A percentile compares a stretch with the other conserved stretches of the same genome.
These are phyloP conservation scores for Polia nebulosa DNA, from an alignment of 2,888 invertebrate genomes.

Conservation along the genomic window DNA sequence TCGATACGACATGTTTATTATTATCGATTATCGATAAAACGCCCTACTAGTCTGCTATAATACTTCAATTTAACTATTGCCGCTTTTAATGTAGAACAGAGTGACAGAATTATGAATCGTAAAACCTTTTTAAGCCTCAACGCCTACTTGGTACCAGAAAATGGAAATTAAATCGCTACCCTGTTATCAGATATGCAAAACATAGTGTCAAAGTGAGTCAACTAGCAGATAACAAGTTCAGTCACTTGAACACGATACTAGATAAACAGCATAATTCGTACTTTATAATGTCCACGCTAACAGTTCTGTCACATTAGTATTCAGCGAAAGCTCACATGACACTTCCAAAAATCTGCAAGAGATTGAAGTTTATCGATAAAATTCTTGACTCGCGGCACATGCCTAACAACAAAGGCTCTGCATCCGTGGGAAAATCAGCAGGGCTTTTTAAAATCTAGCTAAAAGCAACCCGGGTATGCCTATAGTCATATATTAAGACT, in stretches of 20 bases:
- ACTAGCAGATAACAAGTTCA: conserved; percentile 43
- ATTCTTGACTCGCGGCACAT: conserved; percentile 68
- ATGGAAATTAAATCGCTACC: conserved; percentile 48
- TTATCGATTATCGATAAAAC: conserved; percentile 71
- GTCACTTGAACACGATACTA: conserved; percentile 51
- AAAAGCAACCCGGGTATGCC: conserved; percentile 72
- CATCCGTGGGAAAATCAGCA: conserved; percentile 86
- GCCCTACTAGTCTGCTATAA: conserved; percentile 36
- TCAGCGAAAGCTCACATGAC: conserved; percentile 33
- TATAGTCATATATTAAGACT: conserved; percentile 78
- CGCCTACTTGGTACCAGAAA: conserved; percentile 41
- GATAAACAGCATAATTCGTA: conserved; percentile 41
- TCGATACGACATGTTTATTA: conserved; percentile 67
- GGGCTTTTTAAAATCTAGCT: conserved; percentile 84
- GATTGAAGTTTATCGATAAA: conserved; percentile 75
- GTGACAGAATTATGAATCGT: conserved; percentile 37
- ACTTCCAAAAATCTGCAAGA: conserved; percentile 34
- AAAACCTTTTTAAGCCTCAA: conserved; percentile 44
- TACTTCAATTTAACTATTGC: conserved; percentile 44
- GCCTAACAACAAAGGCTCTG: conserved; percentile 79
- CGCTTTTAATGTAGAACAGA: conserved; percentile 17
- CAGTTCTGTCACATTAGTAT: conserved; percentile 45
- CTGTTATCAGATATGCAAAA: conserved; percentile 59
- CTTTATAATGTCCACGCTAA: conserved; percentile 5
- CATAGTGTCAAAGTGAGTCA: conserved; percentile 55